Evolutionary conservation across 2,888 invertebrate species (phyloP), one percentile per base, ranked within the genome.

Genomic region (Oscheius onirici): DNA sequence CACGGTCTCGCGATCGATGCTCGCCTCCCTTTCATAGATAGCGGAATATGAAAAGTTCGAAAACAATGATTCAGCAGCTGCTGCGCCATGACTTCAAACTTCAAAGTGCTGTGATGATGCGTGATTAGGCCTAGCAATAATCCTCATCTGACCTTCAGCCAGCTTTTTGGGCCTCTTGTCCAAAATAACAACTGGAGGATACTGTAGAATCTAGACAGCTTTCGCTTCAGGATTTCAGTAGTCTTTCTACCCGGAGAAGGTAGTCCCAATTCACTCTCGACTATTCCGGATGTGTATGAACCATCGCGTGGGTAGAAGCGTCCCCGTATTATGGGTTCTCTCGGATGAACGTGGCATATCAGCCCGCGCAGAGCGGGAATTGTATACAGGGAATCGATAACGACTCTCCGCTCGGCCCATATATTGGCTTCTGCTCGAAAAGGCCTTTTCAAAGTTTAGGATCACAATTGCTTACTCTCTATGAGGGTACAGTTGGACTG

Each of bases 321-420:
- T n/a, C 24, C n/a, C 15, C 46, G 63, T 20, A 63, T 63, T 63
- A 63, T 17, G 49, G 63, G 63, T 63, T 46, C 63, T n/a, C n/a
- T 63, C 63, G 63, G 63, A 63, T 58, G 58, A n/a, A 58, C 58
- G 58, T 58, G 58, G 58, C 58, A 58, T 61, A 41, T 43, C 61
- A 51, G 66, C 66, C 54, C 66, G 66, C 66, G 66, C 66, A 66
- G n/a, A n/a, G 51, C 66, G 52, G 34, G 66, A 51, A 66, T 66
- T 52, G 66, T 66, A 66, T 66, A 66, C 66, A 66, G 63, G 63
- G 49, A 63, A 49, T 63, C 63, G 49, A 63, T 63, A 63, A 63
- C 46, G 63, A 63, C 24, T 63, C 63, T 46, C 26, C 46, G 41
- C 24, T 20, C n/a, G 58, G 41, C 58, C 34, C 34, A 41, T 34